Evolutionary conservation across 1,140 invertebrate genomes (phyloP).

Genomic region (Gyrodactylus salaris): DNA sequence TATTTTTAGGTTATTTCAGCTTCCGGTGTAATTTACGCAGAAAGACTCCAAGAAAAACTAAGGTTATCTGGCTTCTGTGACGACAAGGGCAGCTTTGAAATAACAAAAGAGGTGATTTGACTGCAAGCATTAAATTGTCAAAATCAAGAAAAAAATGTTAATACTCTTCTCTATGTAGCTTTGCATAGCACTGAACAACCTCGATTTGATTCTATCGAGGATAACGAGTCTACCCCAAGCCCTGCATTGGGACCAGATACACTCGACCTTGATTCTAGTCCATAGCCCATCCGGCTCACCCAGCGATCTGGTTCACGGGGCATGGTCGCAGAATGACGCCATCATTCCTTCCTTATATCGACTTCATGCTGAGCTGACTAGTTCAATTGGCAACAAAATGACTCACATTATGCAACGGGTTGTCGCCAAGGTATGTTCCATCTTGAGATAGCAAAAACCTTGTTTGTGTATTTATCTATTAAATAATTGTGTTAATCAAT

Average conservation of each 20-base stretch:
- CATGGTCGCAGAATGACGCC: not conserved
- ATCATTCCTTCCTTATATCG: not conserved
- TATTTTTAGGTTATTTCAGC: not conserved
- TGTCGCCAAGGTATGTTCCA: not conserved
- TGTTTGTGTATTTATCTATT: not conserved
- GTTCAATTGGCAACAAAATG: not conserved
- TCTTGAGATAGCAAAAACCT: no score
- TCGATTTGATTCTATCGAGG: not conserved
- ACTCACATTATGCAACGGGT: not conserved
- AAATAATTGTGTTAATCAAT: not conserved
- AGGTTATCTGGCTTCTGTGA: not conserved
- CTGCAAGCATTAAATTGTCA: no score
- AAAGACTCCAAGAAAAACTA: not conserved
- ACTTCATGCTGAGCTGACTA: not conserved
- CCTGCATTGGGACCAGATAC: not conserved
- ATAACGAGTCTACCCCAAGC: not conserved
- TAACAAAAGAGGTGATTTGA: not conserved
- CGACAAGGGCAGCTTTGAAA: not conserved
- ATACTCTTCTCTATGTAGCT: no score
- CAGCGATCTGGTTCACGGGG: not conserved
- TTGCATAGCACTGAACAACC: not conserved
- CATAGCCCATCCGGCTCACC: not conserved
- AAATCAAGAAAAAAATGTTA: no score
- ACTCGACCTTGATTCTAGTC: not conserved
- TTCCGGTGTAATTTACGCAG: not conserved